Evolutionary conservation across 2,797 vertebrate genomes (phyloP).

Genomic region (Dipus sagitta): DNA sequence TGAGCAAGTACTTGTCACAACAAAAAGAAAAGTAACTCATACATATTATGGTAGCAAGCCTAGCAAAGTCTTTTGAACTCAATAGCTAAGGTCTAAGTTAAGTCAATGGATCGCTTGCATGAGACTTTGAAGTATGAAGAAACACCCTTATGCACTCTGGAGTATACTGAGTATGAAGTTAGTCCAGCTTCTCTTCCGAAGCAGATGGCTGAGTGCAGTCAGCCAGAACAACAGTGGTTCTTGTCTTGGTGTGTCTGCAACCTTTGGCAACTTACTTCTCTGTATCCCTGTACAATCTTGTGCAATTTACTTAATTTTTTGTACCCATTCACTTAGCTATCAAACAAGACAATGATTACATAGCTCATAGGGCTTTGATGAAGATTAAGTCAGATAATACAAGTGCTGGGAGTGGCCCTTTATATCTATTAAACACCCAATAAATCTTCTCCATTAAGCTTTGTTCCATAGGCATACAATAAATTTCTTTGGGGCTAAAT

Average conservation of each 20-base stretch:
- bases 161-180: not conserved
- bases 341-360: not conserved
- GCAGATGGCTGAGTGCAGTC: no score
- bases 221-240: not conserved
- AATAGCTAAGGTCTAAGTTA: not conserved
- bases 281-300: not conserved
- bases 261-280: not conserved
- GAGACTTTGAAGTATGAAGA: not conserved
- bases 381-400: constrained; percentile 34
- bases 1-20: no score
- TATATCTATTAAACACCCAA: constrained; percentile 23
- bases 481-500: constrained; percentile 29
- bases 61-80: not conserved
- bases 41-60: not conserved
- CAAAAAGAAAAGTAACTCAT: not conserved
- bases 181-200: not conserved
- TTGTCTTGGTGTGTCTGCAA: not conserved
- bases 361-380: not conserved
- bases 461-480: not conserved
- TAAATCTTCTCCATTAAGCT: constrained; percentile 37
- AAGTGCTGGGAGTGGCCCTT: constrained; percentile 8
- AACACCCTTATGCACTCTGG: not conserved
- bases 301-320: constrained; percentile 3
- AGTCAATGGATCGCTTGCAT: not conserved
- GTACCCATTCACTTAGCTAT: not conserved